A percentile compares a stretch with the other conserved stretches of the same genome.
Conservation (phyloP, 2,113 vertebrate genomes). For the Corapipo altera region DNA sequence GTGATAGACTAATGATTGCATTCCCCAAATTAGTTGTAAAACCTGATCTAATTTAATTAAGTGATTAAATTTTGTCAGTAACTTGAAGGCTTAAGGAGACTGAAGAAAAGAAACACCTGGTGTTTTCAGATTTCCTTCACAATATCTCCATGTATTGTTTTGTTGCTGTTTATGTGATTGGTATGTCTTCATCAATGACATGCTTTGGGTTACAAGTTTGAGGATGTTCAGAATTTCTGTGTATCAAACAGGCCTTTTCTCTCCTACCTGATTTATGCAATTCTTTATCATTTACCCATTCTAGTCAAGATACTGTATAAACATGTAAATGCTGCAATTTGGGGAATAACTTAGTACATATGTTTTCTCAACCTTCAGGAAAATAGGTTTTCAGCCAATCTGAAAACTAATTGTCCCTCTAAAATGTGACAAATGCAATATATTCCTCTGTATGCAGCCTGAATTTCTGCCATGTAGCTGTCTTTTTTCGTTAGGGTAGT, state of each 20-base stretch:
- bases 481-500: neutral
- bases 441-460: neutral
- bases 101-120: neutral
- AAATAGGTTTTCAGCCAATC: neutral
- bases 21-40: neutral
- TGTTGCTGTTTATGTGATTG: accelerated
- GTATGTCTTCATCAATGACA: neutral
- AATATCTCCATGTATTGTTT: accelerated
- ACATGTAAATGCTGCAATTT: neutral
- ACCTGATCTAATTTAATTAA: neutral
- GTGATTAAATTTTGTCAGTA: neutral
- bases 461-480: neutral
- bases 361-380: neutral
- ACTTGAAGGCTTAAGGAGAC: neutral
- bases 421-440: neutral
- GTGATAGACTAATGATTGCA: neutral
- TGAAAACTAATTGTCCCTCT: neutral
- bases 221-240: neutral
- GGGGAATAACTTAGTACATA: neutral
- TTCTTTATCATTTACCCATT: neutral
- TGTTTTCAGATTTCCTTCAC: neutral
- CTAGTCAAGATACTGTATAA: neutral
- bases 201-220: neutral
- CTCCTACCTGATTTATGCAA: neutral
- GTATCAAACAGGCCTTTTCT: neutral